Conservation (phyloP, 2,797 vertebrate genomes). For the Melopsittacus undulatus region DNA sequence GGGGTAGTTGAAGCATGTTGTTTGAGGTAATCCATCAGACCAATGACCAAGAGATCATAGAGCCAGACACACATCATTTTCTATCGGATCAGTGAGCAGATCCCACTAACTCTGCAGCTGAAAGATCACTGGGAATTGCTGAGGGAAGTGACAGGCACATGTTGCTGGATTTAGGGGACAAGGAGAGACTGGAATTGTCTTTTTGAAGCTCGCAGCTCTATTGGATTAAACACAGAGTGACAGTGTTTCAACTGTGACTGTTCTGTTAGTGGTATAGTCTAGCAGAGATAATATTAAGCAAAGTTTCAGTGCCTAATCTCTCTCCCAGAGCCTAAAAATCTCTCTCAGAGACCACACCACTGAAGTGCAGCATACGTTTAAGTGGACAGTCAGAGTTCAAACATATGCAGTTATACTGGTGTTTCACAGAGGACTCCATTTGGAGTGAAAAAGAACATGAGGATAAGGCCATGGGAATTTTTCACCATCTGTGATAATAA, state of each 20-base stretch:
- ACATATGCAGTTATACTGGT: conserved; percentile 37
- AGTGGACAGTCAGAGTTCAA: conserved; percentile 62
- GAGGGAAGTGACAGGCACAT: not conserved
- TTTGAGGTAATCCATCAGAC: not conserved
- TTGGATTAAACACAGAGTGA: not conserved
- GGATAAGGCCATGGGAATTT: conserved; percentile 55
- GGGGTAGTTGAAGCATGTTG: not conserved
- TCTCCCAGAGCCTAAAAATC: not conserved
- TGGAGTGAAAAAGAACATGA: conserved; percentile 48
- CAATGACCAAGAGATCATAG: not conserved
- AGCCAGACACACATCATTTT: not conserved
- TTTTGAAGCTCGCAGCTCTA: not conserved
- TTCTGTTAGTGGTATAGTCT: not conserved
- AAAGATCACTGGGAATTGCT: not conserved
- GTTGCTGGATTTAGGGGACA: not conserved
- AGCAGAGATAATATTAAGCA: not conserved
- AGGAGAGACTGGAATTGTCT: not conserved
- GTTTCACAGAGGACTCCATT: conserved; percentile 47
- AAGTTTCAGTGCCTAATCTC: not conserved
- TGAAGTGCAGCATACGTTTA: conserved; percentile 49
- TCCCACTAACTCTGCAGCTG: not conserved
- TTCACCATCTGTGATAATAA: conserved; percentile 61
- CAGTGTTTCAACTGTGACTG: not conserved
- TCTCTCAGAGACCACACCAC: not conserved
- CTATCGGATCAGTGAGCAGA: not conserved